Evolutionary conservation across 2,888 invertebrate species (phyloP).

Genomic region (Leucoma salicis): DNA sequence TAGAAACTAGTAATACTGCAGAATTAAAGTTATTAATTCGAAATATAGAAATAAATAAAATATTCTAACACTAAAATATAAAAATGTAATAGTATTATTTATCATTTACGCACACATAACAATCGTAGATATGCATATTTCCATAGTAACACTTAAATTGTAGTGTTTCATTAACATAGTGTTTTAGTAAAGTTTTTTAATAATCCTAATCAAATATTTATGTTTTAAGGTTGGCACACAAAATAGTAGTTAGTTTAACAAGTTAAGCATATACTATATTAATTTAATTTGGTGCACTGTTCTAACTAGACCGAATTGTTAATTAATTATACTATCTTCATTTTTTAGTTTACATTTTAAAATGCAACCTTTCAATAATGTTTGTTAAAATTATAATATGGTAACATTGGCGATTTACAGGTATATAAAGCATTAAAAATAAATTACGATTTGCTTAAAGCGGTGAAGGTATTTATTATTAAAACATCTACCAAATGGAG

Average conservation of each 20-base stretch:
- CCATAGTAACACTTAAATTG: slow-evolving; percentile 24
- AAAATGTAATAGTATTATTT: slow-evolving; percentile 1
- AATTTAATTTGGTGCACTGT: background rate
- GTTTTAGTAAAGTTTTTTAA: slow-evolving; percentile 27
- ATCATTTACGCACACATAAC: slow-evolving; percentile 9
- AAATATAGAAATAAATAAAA: slow-evolving; percentile 20
- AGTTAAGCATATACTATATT: slow-evolving; percentile 1
- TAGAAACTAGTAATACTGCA: slow-evolving; percentile 23
- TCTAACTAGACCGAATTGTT: too few relatives aligned
- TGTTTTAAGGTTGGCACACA: slow-evolving; percentile 10
- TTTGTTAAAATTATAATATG: too few relatives aligned
- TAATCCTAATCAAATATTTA: slow-evolving; percentile 8
- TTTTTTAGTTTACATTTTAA: too few relatives aligned
- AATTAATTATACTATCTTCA: too few relatives aligned
- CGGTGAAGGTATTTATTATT: too few relatives aligned
- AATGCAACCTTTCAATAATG: too few relatives aligned
- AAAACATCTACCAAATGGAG: too few relatives aligned
- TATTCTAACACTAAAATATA: slow-evolving; percentile 4
- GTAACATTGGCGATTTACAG: too few relatives aligned
- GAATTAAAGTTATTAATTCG: slow-evolving; percentile 20
- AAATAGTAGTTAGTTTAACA: background rate
- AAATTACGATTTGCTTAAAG: too few relatives aligned
- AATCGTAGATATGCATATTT: slow-evolving; percentile 25
- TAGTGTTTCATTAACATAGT: slow-evolving; percentile 27
- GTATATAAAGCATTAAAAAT: too few relatives aligned